phyloP scores from a whole-genome alignment of 2,797 vertebrate genomes.

The Columba guinea region DNA sequence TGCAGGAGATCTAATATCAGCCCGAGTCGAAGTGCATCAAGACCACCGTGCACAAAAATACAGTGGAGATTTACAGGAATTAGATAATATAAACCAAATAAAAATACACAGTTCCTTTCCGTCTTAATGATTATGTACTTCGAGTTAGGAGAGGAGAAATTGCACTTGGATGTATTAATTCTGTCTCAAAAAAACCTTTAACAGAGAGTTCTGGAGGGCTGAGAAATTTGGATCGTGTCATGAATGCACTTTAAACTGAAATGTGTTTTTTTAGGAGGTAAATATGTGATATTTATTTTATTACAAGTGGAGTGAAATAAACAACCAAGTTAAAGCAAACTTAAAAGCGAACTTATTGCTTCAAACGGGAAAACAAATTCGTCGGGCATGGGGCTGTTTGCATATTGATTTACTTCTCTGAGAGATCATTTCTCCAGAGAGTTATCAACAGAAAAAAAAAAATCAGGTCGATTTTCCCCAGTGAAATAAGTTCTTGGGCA shows the following conservation, averaged over 20 bases:
- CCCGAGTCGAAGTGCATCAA: neutral
- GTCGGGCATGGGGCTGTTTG: rapidly evolving
- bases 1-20: neutral
- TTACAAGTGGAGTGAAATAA: neutral
- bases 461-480: neutral
- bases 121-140: neutral
- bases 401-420: neutral
- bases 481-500: neutral
- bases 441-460: neutral
- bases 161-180: neutral
- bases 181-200: neutral
- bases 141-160: neutral
- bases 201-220: neutral
- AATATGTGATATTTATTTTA: neutral
- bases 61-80: neutral
- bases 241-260: neutral
- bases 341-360: neutral
- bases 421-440: neutral
- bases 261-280: neutral
- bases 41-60: neutral
- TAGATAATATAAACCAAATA: neutral
- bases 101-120: neutral
- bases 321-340: neutral
- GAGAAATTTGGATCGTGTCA: neutral
- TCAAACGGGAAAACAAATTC: neutral